Base-by-base conservation (phyloP, 2,113 vertebrate species). In the Sterrhoptilus dennistouni region DNA sequence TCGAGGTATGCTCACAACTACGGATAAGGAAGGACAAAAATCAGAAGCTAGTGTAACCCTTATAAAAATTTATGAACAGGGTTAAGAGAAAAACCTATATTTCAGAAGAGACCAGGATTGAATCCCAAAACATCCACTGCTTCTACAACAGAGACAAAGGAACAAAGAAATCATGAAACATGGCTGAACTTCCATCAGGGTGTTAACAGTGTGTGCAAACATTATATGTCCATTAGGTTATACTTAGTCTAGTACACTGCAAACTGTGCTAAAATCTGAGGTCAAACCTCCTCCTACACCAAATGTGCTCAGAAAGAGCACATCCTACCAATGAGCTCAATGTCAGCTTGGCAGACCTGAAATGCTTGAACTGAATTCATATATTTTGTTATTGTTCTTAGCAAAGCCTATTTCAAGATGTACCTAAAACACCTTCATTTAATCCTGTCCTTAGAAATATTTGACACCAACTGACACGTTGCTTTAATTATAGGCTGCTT, bases 401-500 rank as follows among this genome's bases (percentile, higher is more conserved):
- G 40, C 33, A 66, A 92, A 95, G 44, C 12, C 29, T 63, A 13
- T 23, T 82, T 71, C 65, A 66, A 28, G 16, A 54, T 14, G n/a
- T 19, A 70, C 68, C 13, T 53, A 45, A 74, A 40, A 5, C 24
- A 69, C 9, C 40, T 91, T 78, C 45, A 59, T 60, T 83, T 86
- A 86, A 74, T 50, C 71, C 88, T 83, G 45, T 69, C 54, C 42
- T 88, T 24, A 36, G 31, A 87, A 18, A 20, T 20, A 76, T 47
- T 38, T 72, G 56, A 63, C 44, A 72, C 9, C 74, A 92, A 66
- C 27, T 35, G 54, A 53, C 53, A 88, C 2, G 56, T 12, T 92
- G 93, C 35, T 92, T 88, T 90, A 88, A 89, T 90, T 90, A 86
- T 3, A 92, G 63, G 53, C 21, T 65, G 53, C 47, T 93, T 76